A percentile compares a stretch with the other conserved stretches of the same genome.
phyloP scores from a whole-genome alignment of 2,888 invertebrate species.

The Drosophila yooni region DNA sequence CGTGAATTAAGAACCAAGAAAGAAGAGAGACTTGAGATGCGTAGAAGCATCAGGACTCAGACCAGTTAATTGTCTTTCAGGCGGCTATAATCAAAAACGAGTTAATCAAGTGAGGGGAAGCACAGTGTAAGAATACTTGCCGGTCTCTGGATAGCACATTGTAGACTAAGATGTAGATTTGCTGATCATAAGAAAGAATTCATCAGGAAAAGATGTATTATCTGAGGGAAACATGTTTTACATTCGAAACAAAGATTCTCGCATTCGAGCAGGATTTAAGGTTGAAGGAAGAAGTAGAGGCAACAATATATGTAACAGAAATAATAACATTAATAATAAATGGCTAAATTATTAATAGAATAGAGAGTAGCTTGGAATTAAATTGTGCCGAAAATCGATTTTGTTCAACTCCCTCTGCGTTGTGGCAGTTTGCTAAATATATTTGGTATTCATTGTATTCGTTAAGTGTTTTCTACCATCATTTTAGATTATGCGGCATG shows the following conservation, averaged over 20 bases:
- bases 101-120: neutral
- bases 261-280: neutral
- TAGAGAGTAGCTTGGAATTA: neutral
- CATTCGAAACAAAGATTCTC: too few species aligned
- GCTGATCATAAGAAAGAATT: neutral
- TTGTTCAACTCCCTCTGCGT: neutral
- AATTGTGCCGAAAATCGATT: neutral
- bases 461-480: constrained; percentile 20
- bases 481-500: constrained; percentile 27
- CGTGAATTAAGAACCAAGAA: neutral
- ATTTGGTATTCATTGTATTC: constrained; percentile 4
- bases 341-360: neutral
- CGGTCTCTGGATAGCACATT: neutral
- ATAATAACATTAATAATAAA: neutral
- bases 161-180: neutral
- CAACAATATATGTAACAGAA: neutral
- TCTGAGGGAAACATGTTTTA: neutral
- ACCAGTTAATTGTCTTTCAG: neutral
- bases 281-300: neutral
- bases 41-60: neutral
- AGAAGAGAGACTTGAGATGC: neutral
- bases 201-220: neutral
- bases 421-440: neutral
- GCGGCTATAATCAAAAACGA: neutral
- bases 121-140: neutral